phyloP scores from a whole-genome alignment of 2,113 vertebrate species.

The Eulacestoma nigropectus region DNA sequence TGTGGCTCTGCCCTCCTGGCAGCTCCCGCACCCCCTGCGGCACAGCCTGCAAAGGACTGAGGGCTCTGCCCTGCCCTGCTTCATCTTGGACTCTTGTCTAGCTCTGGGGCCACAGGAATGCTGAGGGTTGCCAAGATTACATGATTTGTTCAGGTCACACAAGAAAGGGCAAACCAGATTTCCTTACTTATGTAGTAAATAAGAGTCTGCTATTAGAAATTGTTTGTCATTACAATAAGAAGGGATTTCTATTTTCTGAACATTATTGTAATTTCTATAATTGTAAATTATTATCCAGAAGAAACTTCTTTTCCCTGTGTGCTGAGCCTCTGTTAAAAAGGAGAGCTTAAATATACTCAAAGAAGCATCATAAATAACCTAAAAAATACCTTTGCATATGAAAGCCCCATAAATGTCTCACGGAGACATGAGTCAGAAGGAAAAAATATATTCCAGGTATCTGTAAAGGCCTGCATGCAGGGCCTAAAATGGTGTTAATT shows the following conservation, averaged over 20 bases:
- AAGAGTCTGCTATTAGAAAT: neutral
- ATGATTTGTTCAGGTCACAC: neutral
- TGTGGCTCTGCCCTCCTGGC: neutral
- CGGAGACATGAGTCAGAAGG: neutral
- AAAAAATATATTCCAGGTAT: neutral
- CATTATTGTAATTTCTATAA: neutral
- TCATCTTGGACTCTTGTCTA: neutral
- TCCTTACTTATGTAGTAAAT: neutral
- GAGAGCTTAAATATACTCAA: neutral
- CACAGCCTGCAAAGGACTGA: neutral
- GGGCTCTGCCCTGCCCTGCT: rapidly evolving
- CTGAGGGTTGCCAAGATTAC: neutral
- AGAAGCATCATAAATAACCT: neutral
- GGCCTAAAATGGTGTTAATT: neutral
- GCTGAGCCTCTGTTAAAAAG: neutral
- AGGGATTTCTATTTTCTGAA: neutral
- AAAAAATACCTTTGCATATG: neutral
- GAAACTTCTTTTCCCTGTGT: neutral
- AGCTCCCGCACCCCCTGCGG: rapidly evolving
- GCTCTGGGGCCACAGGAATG: neutral
- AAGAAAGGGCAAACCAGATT: neutral
- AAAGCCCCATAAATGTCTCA: neutral
- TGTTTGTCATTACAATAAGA: neutral
- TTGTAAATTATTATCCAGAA: neutral
- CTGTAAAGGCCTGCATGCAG: neutral